phyloP scores from a whole-genome alignment of 2,888 invertebrate genomes.

The Prosapia bicincta region DNA sequence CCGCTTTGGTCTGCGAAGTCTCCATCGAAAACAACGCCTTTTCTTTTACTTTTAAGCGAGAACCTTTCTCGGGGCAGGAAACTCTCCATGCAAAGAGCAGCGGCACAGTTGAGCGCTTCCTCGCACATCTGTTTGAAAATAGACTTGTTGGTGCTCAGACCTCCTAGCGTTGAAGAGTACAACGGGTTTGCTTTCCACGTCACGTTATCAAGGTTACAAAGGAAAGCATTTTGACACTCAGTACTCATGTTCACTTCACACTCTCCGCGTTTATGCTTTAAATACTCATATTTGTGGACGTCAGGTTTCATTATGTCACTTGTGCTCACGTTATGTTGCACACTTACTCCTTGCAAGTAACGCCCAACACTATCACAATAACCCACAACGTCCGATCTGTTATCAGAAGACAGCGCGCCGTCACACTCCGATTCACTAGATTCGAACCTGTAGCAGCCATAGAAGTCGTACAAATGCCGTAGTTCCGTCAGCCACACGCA shows the following conservation, averaged over 20 bases:
- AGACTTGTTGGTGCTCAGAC: slow-evolving; percentile 15
- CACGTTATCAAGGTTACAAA: slow-evolving; percentile 11
- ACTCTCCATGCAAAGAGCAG: slow-evolving; percentile 15
- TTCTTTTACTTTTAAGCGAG: background rate
- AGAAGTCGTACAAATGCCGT: background rate
- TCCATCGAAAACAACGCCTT: background rate
- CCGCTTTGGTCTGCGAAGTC: background rate
- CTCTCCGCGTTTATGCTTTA: background rate
- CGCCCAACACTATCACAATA: background rate
- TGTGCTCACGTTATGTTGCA: background rate
- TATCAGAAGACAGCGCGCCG: background rate
- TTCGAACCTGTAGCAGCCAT: background rate
- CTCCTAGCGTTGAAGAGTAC: slow-evolving; percentile 26
- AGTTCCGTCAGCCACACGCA: background rate
- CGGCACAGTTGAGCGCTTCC: slow-evolving; percentile 31
- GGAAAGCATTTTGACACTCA: background rate
- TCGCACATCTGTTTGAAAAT: slow-evolving; percentile 32
- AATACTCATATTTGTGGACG: background rate
- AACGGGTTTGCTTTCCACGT: slow-evolving; percentile 33
- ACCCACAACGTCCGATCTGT: background rate
- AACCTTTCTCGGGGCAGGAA: background rate
- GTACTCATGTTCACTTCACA: background rate
- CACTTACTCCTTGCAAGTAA: background rate
- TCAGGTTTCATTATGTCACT: background rate
- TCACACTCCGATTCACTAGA: background rate